Evolutionary conservation across 2,113 vertebrate species (phyloP).

Genomic region (Podilymbus podiceps): DNA sequence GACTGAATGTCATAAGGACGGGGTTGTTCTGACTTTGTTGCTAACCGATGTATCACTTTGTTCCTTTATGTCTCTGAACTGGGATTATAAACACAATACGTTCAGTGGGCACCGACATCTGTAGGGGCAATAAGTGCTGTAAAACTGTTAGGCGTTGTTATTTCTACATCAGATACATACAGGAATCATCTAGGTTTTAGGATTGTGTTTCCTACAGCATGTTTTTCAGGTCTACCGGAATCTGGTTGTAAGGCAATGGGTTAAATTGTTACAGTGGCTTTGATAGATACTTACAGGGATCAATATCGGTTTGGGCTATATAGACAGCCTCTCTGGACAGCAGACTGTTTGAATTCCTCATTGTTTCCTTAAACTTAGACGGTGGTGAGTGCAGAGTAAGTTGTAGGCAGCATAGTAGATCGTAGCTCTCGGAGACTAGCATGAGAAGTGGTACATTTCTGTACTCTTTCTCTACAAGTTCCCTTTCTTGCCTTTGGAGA

Average conservation of each 20-base stretch:
- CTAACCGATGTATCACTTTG: neutral
- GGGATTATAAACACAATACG: neutral
- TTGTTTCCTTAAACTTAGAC: neutral
- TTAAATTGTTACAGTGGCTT: neutral
- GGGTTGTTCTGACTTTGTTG: neutral
- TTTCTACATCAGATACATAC: neutral
- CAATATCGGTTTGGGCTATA: neutral
- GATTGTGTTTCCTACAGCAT: neutral
- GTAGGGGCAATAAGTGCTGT: neutral
- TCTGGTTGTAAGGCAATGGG: neutral
- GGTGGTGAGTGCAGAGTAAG: neutral
- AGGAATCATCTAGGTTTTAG: neutral
- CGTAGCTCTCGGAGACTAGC: neutral
- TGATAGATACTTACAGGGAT: neutral
- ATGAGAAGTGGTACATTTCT: neutral
- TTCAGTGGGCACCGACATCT: neutral
- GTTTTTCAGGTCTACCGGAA: neutral
- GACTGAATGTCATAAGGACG: neutral
- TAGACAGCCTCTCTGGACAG: neutral
- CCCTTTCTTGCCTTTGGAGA: neutral
- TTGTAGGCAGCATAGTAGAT: neutral
- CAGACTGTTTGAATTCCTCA: neutral
- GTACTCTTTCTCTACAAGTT: neutral
- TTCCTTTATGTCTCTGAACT: neutral
- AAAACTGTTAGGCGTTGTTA: neutral